Evolutionary conservation across 2,888 invertebrate species (phyloP).

Genomic region (Apamea sordens): DNA sequence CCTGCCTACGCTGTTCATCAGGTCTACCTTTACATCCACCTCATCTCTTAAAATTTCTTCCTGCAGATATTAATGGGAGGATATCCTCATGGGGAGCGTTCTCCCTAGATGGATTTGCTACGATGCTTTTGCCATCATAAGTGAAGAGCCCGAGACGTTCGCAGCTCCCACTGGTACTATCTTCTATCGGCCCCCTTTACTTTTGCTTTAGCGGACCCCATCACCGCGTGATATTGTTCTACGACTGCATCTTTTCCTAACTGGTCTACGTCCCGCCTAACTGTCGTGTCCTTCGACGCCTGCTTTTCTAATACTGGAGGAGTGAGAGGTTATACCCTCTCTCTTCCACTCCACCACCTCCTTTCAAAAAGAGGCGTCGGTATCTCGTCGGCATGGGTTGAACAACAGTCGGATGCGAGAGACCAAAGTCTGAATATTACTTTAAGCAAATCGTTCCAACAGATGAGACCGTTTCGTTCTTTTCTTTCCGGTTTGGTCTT

Average conservation of each 20-base stretch:
- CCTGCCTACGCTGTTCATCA: not conserved
- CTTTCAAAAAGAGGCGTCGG: not conserved
- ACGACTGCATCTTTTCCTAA: not conserved
- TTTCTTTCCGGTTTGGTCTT: not conserved
- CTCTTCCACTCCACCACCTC: accelerated
- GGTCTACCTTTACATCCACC: not conserved
- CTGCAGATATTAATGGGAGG: not conserved
- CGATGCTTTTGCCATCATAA: not conserved
- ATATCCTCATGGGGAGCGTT: not conserved
- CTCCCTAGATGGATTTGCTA: not conserved
- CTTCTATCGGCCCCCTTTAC: not conserved
- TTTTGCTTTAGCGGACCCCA: not conserved
- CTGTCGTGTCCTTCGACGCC: not conserved
- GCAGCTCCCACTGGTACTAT: not conserved
- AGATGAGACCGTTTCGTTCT: not conserved
- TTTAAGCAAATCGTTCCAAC: not conserved
- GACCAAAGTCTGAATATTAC: not conserved
- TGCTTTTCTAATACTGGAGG: not conserved
- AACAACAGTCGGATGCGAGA: not conserved
- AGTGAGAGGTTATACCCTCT: not conserved
- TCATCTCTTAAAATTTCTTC: not conserved
- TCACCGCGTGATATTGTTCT: not conserved
- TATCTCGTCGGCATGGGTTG: not conserved
- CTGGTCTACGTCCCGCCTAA: not conserved
- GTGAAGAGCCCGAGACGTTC: not conserved